Evolutionary conservation across 1,140 invertebrate genomes (phyloP), one percentile per base, ranked within the genome.

Genomic region (Oryctes rhinoceros): DNA sequence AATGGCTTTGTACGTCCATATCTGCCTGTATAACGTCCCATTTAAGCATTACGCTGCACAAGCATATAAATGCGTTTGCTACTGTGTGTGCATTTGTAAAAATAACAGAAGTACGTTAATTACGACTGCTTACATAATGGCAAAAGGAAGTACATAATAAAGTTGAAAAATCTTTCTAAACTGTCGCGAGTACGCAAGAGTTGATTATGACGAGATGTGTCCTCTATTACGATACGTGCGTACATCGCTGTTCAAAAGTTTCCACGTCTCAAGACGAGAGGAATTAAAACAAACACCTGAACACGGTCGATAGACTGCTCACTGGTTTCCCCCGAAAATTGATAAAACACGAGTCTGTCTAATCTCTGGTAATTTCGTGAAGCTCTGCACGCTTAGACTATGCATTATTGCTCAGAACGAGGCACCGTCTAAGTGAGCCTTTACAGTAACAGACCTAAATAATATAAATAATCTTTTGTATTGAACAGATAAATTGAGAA

Each of bases 81-180:
- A 59, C 15, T 59, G 53, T 59, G 53, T 18, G 53, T 59, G 53
- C 53, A n/a, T 59, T n/a, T 59, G 53, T 59, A 18, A 59, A 59
- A 59, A 59, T 59, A 59, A 59, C 53, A 18, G 53, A 59, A 59
- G 53, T 59, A 59, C 53, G 53, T 59, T 59, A 59, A 59, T 59
- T 59, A 18, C 53, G 53, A 59, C 53, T 18, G 53, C 53, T 59
- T 59, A 59, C 18, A 59, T 59, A 59, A 59, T 59, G 53, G 53
- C 53, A 59, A 59, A 59, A 59, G 53, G 53, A 59, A 59, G 53
- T 59, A 59, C 53, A 18, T 59, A 18, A 59, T 59, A 59, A 59
- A 59, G 53, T 59, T 59, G 53, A 59, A 59, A 59, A 59, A 59
- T 59, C 53, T 59, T n/a, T 59, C 18, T n/a, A 59, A 59, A 59